These are phyloP conservation scores for Dreissena polymorpha DNA, from an alignment of 1,140 invertebrate genomes.

Conservation along the genomic window DNA sequence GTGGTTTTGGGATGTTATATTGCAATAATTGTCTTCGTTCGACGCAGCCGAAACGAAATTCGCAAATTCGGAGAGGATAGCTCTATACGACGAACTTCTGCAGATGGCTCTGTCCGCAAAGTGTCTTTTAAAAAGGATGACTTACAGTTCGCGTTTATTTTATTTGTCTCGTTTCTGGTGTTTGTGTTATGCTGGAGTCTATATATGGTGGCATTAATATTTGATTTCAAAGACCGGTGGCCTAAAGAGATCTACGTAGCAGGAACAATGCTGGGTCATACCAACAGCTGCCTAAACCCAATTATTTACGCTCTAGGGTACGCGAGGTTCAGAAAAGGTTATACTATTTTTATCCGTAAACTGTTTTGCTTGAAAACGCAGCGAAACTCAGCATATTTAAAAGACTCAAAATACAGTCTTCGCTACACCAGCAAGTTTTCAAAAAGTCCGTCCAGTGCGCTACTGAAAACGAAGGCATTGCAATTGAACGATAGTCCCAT, in stretches of 20 bases:
- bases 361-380: conserved; percentile 41
- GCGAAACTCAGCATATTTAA: background rate
- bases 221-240: conserved; percentile 42
- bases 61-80: conserved; percentile 13
- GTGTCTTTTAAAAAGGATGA: conserved; percentile 35
- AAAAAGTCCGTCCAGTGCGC: background rate
- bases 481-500: background rate
- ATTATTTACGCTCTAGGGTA: conserved; percentile 39
- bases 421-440: background rate
- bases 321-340: conserved; percentile 38
- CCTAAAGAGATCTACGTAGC: conserved; percentile 43
- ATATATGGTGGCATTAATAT: conserved; percentile 30
- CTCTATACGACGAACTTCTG: background rate
- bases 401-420: background rate
- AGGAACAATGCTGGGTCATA: conserved; percentile 44
- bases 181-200: conserved; percentile 40
- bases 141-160: conserved; percentile 40
- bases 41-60: conserved; percentile 19
- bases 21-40: conserved; percentile 26
- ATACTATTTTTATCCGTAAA: conserved; percentile 49
- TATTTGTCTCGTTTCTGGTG: conserved; percentile 38
- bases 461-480: background rate
- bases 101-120: background rate
- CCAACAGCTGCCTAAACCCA: conserved; percentile 43
- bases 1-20: conserved; percentile 40